A percentile compares a stretch with the other conserved stretches of the same genome.
Conservation (phyloP, 2,113 vertebrate genomes). For the Cnemophilus loriae region DNA sequence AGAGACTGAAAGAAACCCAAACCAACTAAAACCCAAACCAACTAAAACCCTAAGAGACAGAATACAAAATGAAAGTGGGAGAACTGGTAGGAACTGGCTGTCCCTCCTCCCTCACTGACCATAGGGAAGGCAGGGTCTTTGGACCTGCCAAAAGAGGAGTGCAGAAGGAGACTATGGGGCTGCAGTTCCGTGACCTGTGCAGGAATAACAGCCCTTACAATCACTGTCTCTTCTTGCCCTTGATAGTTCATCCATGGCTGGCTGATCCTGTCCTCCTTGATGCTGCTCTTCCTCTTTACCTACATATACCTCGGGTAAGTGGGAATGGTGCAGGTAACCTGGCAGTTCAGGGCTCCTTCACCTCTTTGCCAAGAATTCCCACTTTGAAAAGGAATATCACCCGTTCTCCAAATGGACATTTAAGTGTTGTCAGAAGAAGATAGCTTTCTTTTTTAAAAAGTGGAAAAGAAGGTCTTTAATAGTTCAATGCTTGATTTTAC, state of each 20-base stretch:
- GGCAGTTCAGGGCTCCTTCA: background rate
- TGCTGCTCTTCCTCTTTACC: conserved; percentile 96
- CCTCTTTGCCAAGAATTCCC: background rate
- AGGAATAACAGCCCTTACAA: background rate
- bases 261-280: conserved; percentile 94
- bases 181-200: background rate
- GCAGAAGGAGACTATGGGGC: background rate
- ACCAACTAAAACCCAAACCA: background rate
- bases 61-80: background rate
- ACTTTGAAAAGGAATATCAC: background rate
- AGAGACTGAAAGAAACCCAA: background rate
- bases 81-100: background rate
- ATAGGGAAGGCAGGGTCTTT: background rate
- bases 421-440: background rate
- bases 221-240: background rate
- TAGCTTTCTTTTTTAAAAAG: background rate
- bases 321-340: background rate
- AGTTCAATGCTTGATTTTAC: background rate
- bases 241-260: conserved; percentile 94
- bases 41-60: background rate
- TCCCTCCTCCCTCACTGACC: background rate
- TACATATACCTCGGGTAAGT: conserved; percentile 91
- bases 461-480: background rate
- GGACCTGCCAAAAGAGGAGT: background rate
- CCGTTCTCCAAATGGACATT: background rate